Percentiles rank a stretch among this genome's conserved stretches.
phyloP scores from a whole-genome alignment of 2,888 invertebrate genomes.

The Napeogenes sylphis region DNA sequence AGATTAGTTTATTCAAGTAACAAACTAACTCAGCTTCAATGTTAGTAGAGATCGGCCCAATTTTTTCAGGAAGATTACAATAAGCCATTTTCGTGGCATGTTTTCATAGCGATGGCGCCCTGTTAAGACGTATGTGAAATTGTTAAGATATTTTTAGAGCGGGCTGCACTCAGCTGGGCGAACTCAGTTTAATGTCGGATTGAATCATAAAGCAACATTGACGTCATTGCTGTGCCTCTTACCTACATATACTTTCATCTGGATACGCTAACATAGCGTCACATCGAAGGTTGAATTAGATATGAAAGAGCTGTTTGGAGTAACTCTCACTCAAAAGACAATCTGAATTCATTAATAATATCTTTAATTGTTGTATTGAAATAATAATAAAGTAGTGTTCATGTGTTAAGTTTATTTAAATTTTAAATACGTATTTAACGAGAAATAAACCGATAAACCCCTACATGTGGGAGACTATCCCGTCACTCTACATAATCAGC shows the following conservation, averaged over 20 bases:
- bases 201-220: conserved; percentile 71
- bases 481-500: no score
- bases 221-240: conserved; percentile 60
- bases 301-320: no score
- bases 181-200: conserved; percentile 62
- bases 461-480: no score
- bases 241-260: conserved; percentile 29
- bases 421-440: no score
- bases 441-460: no score
- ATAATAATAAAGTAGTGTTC: no score
- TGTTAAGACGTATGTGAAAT: conserved; percentile 50
- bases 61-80: conserved; percentile 9
- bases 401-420: no score
- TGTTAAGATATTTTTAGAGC: conserved; percentile 67
- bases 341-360: no score
- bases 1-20: background rate
- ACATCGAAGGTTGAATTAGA: conserved; percentile 2
- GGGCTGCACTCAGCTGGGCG: conserved; percentile 70
- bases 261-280: conserved; percentile 19
- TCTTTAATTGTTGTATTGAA: no score
- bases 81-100: conserved; percentile 15
- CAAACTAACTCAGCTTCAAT: background rate
- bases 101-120: conserved; percentile 40
- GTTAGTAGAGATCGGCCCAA: background rate
- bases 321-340: no score